Evolutionary conservation across 2,888 invertebrate species (phyloP).

Genomic region (Drosophila paramelanica): DNA sequence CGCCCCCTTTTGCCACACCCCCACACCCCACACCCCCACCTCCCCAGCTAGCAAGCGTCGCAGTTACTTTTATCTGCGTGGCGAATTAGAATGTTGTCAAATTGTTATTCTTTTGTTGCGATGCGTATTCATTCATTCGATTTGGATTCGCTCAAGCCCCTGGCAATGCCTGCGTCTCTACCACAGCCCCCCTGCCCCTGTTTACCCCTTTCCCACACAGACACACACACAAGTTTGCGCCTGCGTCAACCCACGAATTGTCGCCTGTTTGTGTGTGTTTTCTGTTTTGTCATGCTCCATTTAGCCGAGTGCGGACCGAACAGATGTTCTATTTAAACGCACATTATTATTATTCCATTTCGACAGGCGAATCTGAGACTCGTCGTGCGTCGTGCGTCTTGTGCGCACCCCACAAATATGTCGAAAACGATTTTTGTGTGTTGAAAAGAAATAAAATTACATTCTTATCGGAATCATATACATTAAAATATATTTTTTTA

Average conservation of each 20-base stretch:
- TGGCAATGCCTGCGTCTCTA: constrained; percentile 4
- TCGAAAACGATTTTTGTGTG: constrained; percentile 10
- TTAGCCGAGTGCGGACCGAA: constrained; percentile 85
- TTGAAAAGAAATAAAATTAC: background rate
- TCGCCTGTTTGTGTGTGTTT: constrained; percentile 78
- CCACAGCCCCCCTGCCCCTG: constrained; percentile 5
- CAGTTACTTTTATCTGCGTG: constrained; percentile 82
- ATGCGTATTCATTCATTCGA: constrained; percentile 81
- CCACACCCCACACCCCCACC: background rate
- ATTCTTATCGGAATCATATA: too few species aligned
- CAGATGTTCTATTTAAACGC: constrained; percentile 85
- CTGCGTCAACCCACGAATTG: constrained; percentile 59
- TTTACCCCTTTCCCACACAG: constrained; percentile 63
- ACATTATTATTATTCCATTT: constrained; percentile 84
- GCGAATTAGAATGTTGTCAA: constrained; percentile 85
- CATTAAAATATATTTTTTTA: too few species aligned
- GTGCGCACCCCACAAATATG: constrained; percentile 58
- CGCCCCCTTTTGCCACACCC: constrained; percentile 20
- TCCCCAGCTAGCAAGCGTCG: constrained; percentile 8
- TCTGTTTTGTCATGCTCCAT: constrained; percentile 85
- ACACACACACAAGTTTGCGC: constrained; percentile 45
- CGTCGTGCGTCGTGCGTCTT: constrained; percentile 19
- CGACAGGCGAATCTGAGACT: constrained; percentile 73
- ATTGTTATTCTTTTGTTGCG: constrained; percentile 83
- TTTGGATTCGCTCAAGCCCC: constrained; percentile 64